A percentile compares a stretch with the other conserved stretches of the same genome.
Conservation (phyloP, 2,113 vertebrate species). For the Notechis scutatus region DNA sequence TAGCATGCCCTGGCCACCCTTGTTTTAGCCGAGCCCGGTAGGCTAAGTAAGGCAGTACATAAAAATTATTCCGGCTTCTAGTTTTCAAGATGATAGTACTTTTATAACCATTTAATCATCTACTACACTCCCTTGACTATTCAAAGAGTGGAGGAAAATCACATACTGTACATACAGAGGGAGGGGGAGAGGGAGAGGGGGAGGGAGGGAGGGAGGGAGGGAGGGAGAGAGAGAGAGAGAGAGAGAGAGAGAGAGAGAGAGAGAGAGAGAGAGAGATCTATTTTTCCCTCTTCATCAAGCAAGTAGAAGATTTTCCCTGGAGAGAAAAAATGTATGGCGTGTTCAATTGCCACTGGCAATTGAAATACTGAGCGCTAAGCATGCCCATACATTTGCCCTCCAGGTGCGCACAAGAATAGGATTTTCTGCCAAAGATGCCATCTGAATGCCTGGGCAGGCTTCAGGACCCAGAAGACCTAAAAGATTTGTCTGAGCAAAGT, state of each 20-base stretch:
- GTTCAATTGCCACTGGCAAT: neutral
- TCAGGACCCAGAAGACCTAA: neutral
- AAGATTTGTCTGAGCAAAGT: neutral
- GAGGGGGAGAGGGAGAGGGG: rapidly evolving
- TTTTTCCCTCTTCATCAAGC: neutral
- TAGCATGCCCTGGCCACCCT: neutral
- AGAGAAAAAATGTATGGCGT: no score
- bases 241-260: no score
- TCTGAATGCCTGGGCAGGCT: no score
- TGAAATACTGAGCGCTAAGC: neutral
- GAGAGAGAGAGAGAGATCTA: neutral
- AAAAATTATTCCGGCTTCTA: neutral
- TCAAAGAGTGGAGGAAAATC: neutral
- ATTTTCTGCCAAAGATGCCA: neutral
- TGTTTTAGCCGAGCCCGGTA: conserved; percentile 14
- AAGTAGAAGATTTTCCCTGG: neutral
- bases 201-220: no score
- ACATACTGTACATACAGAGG: neutral
- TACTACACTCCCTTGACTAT: neutral
- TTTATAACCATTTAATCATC: neutral
- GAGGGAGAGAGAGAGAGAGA: no score
- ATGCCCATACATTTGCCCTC: neutral
- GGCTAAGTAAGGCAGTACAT: neutral
- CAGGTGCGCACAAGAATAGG: neutral
- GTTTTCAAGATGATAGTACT: neutral